Evolutionary conservation across 2,797 vertebrate species (phyloP).

Genomic region (Masticophis lateralis): DNA sequence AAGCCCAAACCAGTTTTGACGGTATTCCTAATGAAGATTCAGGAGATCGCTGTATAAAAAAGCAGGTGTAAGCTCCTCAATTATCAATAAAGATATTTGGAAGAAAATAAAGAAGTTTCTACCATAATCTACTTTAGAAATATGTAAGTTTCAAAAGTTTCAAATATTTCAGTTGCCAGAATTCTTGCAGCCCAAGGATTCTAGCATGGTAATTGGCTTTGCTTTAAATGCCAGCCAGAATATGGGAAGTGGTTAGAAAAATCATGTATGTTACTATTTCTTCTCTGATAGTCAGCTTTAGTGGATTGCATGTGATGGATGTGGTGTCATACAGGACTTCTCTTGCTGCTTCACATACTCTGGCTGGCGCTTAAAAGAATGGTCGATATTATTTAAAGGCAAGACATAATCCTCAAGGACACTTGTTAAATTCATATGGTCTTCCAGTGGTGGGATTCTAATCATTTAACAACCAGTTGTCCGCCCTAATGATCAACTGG

Average conservation of each 20-base stretch:
- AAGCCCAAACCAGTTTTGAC: background rate
- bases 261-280: background rate
- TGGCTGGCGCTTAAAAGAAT: background rate
- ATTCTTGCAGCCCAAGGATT: background rate
- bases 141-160: background rate
- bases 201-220: background rate
- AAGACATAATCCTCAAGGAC: background rate
- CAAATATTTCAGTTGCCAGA: background rate
- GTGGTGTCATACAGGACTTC: background rate
- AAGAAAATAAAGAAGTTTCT: background rate
- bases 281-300: background rate
- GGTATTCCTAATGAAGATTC: background rate
- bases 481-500: too few species aligned
- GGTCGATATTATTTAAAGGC: background rate
- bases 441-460: background rate
- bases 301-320: background rate
- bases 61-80: background rate
- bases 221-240: background rate
- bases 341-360: background rate
- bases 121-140: background rate
- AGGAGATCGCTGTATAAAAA: background rate
- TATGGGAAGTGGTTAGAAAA: background rate
- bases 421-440: background rate
- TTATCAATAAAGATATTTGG: background rate
- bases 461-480: too few species aligned